Percentiles rank a stretch among this genome's conserved stretches.
Conservation (phyloP, 2,888 invertebrate species). For the Polydesmus complanatus region DNA sequence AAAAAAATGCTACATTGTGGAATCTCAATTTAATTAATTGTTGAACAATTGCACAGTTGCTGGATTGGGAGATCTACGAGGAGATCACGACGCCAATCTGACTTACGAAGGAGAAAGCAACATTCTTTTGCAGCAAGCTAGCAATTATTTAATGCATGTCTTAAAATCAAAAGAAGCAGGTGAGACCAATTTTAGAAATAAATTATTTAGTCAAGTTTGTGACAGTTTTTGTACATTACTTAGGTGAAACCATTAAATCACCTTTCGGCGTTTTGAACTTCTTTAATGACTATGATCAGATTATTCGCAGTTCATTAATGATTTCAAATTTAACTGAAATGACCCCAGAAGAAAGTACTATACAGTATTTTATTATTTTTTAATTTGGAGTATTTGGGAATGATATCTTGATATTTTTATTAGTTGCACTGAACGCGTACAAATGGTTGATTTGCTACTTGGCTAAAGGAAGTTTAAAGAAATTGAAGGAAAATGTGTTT, state of each 20-base stretch:
- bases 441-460: conserved; percentile 71
- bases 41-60: conserved; percentile 41
- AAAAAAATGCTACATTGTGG: no score
- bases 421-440: conserved; percentile 52
- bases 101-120: conserved; percentile 93
- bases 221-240: neutral
- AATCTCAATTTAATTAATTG: neutral
- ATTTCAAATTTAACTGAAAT: neutral
- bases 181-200: neutral
- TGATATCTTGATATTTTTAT: no score
- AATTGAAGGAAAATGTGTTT: conserved; percentile 34
- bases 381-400: neutral
- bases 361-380: neutral
- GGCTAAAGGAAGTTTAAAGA: conserved; percentile 51
- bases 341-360: neutral
- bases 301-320: neutral
- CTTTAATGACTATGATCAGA: neutral
- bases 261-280: neutral
- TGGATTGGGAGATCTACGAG: conserved; percentile 66
- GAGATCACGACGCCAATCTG: conserved; percentile 75
- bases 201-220: no score
- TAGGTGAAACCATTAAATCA: neutral
- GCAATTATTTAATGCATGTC: conserved; percentile 58
- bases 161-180: conserved; percentile 20
- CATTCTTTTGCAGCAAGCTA: conserved; percentile 75